Evolutionary conservation across 2,113 vertebrate species (phyloP).

Genomic region (Scalopus aquaticus): DNA sequence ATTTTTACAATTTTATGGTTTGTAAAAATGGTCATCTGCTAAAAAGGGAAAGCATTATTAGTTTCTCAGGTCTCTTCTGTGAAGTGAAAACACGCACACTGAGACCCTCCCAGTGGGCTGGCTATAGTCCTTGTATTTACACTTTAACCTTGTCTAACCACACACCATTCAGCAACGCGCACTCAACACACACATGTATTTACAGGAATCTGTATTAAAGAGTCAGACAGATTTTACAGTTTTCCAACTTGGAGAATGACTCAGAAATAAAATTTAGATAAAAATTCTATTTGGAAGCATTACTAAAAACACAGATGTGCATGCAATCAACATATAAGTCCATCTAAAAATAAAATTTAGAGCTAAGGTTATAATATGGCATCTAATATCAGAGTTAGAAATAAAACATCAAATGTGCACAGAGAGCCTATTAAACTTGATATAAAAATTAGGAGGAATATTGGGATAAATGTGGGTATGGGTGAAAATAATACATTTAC

Average conservation of each 20-base stretch:
- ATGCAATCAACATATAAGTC: not conserved
- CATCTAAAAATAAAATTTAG: not conserved
- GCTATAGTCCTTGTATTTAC: not conserved
- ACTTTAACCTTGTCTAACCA: not conserved
- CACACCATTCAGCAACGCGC: not conserved
- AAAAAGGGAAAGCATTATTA: not conserved
- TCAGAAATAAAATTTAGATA: not conserved
- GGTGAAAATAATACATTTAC: not conserved
- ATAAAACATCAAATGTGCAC: not conserved
- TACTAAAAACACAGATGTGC: not conserved
- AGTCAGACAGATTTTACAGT: not conserved
- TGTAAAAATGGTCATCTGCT: no score
- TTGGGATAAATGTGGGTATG: not conserved
- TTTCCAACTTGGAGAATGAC: not conserved
- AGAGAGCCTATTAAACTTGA: not conserved
- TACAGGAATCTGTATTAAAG: not conserved
- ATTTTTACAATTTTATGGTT: no score
- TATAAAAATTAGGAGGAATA: not conserved
- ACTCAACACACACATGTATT: not conserved
- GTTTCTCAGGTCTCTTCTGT: not conserved
- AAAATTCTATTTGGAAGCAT: not conserved
- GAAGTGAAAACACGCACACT: not conserved
- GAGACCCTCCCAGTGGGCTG: not conserved
- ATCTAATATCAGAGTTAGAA: not conserved
- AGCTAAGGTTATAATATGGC: not conserved